Conservation (phyloP, 1,140 invertebrate species). For the Schlechtendalia chinensis region DNA sequence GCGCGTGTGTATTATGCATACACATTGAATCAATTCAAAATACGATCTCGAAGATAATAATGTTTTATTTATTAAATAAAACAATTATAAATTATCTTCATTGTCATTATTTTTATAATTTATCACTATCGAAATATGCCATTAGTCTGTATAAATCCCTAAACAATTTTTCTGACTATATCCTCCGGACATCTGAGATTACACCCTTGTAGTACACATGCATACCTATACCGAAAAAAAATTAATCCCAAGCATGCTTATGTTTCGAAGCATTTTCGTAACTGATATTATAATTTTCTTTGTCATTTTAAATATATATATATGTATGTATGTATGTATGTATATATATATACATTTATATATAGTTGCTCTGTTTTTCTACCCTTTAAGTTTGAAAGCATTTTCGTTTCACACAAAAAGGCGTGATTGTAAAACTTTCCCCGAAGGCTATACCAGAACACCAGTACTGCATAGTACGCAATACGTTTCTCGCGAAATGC, state of each 20-base stretch:
- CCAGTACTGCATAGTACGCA: not conserved
- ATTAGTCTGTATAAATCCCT: not conserved
- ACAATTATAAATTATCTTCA: no score
- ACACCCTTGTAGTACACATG: not conserved
- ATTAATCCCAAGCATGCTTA: not conserved
- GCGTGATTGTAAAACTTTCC: constrained; percentile 17
- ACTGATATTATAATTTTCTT: not conserved
- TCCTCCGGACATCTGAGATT: constrained; percentile 20
- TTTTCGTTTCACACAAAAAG: constrained; percentile 12
- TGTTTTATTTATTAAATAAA: no score
- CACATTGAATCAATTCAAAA: no score
- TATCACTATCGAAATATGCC: constrained; percentile 19
- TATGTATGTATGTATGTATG: not conserved
- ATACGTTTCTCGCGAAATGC: constrained; percentile 7
- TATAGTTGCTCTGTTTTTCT: not conserved
- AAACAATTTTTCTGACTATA: not conserved
- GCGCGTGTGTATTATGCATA: no score
- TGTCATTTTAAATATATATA: not conserved
- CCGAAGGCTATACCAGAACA: not conserved
- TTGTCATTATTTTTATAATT: not conserved
- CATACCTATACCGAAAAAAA: not conserved
- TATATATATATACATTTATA: not conserved
- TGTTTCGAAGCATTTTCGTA: not conserved
- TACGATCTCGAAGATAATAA: no score
- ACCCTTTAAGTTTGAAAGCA: not conserved